These are phyloP conservation scores for Pelecanoides urinatrix DNA, from an alignment of 2,113 vertebrate genomes.

Conservation along the genomic window DNA sequence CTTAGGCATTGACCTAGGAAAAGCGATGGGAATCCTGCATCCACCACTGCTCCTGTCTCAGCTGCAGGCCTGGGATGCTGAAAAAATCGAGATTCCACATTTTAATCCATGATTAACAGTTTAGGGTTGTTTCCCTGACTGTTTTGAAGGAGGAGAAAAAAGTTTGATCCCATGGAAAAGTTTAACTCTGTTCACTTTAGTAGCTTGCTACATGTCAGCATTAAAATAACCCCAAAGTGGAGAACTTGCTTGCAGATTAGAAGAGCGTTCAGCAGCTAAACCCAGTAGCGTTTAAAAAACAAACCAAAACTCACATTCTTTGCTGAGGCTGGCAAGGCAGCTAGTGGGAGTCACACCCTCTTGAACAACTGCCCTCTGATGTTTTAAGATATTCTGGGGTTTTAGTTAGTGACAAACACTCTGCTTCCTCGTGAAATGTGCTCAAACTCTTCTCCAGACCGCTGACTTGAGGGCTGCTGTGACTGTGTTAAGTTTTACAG, in stretches of 20 bases:
- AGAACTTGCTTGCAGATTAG: not conserved
- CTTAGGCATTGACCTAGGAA: not conserved
- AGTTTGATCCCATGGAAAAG: not conserved
- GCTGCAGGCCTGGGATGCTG: not conserved
- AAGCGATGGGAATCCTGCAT: not conserved
- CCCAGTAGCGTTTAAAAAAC: slow-evolving; percentile 6
- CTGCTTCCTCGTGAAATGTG: not conserved
- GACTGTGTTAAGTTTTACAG: not conserved
- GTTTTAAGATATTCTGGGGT: slow-evolving; percentile 11
- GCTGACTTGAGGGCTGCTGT: not conserved
- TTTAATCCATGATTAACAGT: slow-evolving; percentile 30
- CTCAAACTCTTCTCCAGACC: not conserved
- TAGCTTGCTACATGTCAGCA: not conserved
- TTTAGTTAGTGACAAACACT: not conserved
- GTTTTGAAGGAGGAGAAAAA: not conserved
- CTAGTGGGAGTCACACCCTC: slow-evolving; percentile 20
- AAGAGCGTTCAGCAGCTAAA: not conserved
- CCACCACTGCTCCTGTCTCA: not conserved
- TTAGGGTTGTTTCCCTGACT: not conserved
- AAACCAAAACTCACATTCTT: slow-evolving; percentile 9
- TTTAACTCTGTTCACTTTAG: not conserved
- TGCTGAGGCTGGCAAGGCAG: slow-evolving; percentile 27
- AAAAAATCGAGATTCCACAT: slow-evolving; percentile 9
- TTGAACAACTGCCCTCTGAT: slow-evolving; percentile 35
- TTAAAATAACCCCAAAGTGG: not conserved